These are phyloP conservation scores for Holothuria scabra DNA, from an alignment of 53 echinoderm and acorn worm genomes.

Conservation along the genomic window DNA sequence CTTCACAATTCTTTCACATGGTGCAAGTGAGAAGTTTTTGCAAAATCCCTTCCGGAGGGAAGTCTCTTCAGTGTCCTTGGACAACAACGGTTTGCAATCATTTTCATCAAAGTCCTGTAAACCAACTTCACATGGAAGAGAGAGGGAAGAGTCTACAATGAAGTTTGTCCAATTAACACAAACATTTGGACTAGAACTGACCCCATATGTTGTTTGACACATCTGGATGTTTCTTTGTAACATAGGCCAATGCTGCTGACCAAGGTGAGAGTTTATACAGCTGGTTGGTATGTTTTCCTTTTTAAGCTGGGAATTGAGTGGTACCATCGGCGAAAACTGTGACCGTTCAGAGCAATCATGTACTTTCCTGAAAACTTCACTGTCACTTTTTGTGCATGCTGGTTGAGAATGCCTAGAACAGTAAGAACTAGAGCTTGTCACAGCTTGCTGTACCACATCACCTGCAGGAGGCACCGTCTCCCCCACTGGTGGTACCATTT, in stretches of 20 bases:
- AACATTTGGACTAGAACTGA: background rate
- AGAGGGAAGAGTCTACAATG: background rate
- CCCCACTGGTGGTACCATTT: too few species aligned
- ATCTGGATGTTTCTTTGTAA: too few species aligned
- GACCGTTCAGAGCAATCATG: background rate
- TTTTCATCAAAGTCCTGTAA: background rate
- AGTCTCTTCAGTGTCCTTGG: background rate
- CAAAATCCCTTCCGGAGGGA: background rate
- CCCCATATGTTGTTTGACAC: too few species aligned
- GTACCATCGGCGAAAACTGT: background rate
- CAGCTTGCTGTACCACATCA: too few species aligned
- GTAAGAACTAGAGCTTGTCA: background rate
- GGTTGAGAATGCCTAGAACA: background rate
- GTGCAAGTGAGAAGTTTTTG: background rate
- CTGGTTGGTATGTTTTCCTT: too few species aligned
- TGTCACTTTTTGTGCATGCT: slow-evolving; percentile 6
- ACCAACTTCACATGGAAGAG: background rate
- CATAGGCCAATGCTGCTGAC: too few species aligned
- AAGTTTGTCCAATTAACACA: slow-evolving; percentile 14
- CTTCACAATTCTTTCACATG: slow-evolving; percentile 29
- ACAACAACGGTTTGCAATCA: background rate
- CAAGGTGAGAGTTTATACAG: too few species aligned
- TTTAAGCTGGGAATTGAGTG: background rate
- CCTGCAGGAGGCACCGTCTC: too few species aligned
- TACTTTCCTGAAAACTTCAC: background rate